A percentile compares a stretch with the other conserved stretches of the same genome.
Evolutionary conservation across 2,888 invertebrate species (phyloP).

Genomic region (Pseudococcus jackbeardsleyi): DNA sequence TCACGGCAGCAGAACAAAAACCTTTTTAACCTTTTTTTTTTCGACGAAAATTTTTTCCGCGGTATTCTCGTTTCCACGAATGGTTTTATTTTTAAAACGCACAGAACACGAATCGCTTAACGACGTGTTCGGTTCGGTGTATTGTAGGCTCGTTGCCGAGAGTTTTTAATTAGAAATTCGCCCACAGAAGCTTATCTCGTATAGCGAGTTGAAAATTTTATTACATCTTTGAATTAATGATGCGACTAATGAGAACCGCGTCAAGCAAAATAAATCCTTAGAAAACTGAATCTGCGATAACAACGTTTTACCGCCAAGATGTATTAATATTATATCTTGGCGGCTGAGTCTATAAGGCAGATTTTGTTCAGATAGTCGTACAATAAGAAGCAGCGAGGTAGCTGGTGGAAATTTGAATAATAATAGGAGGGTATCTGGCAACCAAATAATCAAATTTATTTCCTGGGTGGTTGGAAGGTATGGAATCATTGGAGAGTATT

Average conservation of each 20-base stretch:
- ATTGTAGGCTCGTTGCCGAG: neutral
- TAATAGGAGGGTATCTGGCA: no score
- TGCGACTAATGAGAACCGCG: conserved; percentile 18
- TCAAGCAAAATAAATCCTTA: neutral
- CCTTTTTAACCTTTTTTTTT: conserved; percentile 51
- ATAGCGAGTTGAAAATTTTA: neutral
- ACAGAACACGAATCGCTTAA: conserved; percentile 34
- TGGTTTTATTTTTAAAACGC: conserved; percentile 11
- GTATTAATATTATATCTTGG: no score
- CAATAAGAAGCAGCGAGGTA: no score
- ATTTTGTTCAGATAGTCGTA: no score
- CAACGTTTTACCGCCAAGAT: neutral
- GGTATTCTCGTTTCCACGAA: neutral
- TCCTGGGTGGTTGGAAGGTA: no score
- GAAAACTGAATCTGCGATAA: neutral
- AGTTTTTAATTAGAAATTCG: conserved; percentile 37
- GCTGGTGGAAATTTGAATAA: no score
- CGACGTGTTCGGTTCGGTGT: neutral
- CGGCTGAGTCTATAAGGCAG: no score
- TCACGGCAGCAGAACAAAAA: conserved; percentile 53
- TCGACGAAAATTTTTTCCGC: neutral
- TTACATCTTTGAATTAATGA: conserved; percentile 27
- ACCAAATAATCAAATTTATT: no score
- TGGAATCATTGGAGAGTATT: no score
- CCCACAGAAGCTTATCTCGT: neutral